Base-by-base conservation (phyloP, 1,140 invertebrate species). In the Drosophila kanapiae region DNA sequence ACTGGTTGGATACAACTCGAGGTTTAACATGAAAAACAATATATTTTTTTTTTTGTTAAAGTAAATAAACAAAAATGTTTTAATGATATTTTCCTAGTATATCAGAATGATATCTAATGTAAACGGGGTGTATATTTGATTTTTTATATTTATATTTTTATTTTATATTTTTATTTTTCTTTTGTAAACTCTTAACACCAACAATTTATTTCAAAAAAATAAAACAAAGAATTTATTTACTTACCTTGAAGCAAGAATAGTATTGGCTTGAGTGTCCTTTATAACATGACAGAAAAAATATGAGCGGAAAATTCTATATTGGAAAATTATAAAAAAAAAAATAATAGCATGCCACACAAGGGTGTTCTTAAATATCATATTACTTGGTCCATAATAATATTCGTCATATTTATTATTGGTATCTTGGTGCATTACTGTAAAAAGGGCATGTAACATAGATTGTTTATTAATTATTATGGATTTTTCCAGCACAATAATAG, bases 221-320 rank as follows among this genome's bases (percentile, higher is more conserved):
- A 23, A 23, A 23, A 1, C 23, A n/a, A n/a, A n/a, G n/a, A n/a
- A n/a, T n/a, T n/a, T n/a, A n/a, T n/a, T 23, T 31, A 43, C 59
- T 85, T 93, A 96, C 96, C 96, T 95, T 0, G 98, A 99, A 1
- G 98, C 98, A 6, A 99, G 94, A 76, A 98, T 96, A 43, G 97
- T 97, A 93, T 98, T 98, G 1, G 98, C 98, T 94, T 98, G 97
- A 11, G 98, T 97, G 88, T 99, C 98, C 84, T 97, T 96, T 4
- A 99, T 96, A 48, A 99, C 96, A 93, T 99, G 97, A 90, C 98
- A 97, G 94, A 99, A 99, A 92, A 99, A 99, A 91, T 98, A 97
- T 80, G 97, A 98, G 58, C 96, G 96, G 93, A 99, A 99, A 18
- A 99, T 94, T 72, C 98, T 94, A 77, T 96, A 94, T 92, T 99